These are phyloP conservation scores for Drosophila fungiperda DNA, from an alignment of 2,888 invertebrate genomes.

Conservation along the genomic window DNA sequence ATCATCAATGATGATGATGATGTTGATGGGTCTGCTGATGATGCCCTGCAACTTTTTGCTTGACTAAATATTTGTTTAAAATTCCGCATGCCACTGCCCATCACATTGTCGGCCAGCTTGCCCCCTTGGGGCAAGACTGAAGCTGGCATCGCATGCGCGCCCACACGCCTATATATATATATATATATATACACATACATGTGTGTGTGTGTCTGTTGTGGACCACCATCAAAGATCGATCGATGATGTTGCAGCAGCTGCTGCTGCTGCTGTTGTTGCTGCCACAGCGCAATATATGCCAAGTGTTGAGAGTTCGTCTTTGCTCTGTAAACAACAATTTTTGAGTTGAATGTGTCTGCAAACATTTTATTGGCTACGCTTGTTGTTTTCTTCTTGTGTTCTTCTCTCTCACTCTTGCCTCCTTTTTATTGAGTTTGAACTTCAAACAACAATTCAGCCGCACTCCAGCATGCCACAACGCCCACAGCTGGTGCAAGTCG, in stretches of 20 bases:
- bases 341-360: conserved; percentile 56
- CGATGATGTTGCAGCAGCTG: conserved; percentile 68
- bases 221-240: conserved; percentile 69
- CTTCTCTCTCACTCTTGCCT: conserved; percentile 24
- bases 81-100: conserved; percentile 69
- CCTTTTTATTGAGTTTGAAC: conserved; percentile 73
- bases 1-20: conserved; percentile 27
- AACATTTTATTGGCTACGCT: conserved; percentile 72
- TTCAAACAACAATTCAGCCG: conserved; percentile 50
- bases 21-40: conserved; percentile 28
- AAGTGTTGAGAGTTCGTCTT: conserved; percentile 55
- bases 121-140: conserved; percentile 31
- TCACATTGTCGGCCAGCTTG: conserved; percentile 26
- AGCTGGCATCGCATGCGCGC: conserved; percentile 38
- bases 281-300: conserved; percentile 58
- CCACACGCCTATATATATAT: conserved; percentile 36
- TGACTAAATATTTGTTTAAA: conserved; percentile 78
- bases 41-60: conserved; percentile 59
- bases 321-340: conserved; percentile 66
- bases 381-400: neutral
- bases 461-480: conserved; percentile 40
- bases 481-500: conserved; percentile 36
- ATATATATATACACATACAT: neutral
- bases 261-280: conserved; percentile 12
- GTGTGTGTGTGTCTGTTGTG: neutral